Percentiles rank a stretch among this genome's conserved stretches.
These are phyloP conservation scores for Nymphalis c-album DNA, from an alignment of 2,888 invertebrate genomes.

Conservation along the genomic window DNA sequence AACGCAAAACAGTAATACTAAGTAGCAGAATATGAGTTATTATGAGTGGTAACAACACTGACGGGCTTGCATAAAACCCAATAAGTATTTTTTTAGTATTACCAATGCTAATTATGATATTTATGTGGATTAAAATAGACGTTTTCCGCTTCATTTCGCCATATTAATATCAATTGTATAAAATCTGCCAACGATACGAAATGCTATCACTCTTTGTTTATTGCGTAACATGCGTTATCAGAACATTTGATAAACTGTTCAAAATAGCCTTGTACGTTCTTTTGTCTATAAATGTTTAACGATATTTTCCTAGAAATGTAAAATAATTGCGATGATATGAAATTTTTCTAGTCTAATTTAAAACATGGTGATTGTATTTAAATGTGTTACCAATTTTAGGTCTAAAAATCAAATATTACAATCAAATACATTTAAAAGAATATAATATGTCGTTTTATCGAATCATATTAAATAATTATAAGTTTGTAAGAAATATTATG, in stretches of 20 bases:
- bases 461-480: no score
- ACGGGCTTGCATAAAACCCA: no score
- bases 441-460: no score
- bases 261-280: constrained; percentile 16
- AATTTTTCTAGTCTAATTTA: neutral
- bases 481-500: no score
- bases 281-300: constrained; percentile 11
- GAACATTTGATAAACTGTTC: constrained; percentile 19
- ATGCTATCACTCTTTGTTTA: constrained; percentile 8
- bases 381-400: no score
- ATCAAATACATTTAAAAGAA: no score
- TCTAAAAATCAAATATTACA: no score
- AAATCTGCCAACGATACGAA: neutral
- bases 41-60: no score
- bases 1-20: no score
- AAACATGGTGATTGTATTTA: neutral
- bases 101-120: neutral
- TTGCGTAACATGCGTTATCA: constrained; percentile 15
- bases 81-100: neutral
- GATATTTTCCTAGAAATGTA: constrained; percentile 2
- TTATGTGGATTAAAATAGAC: neutral
- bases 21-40: no score
- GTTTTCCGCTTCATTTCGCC: neutral
- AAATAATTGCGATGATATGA: neutral
- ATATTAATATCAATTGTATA: neutral